Evolutionary conservation across 2,888 invertebrate species (phyloP), one percentile per base, ranked within the genome.

Genomic region (Campoplex capitator): DNA sequence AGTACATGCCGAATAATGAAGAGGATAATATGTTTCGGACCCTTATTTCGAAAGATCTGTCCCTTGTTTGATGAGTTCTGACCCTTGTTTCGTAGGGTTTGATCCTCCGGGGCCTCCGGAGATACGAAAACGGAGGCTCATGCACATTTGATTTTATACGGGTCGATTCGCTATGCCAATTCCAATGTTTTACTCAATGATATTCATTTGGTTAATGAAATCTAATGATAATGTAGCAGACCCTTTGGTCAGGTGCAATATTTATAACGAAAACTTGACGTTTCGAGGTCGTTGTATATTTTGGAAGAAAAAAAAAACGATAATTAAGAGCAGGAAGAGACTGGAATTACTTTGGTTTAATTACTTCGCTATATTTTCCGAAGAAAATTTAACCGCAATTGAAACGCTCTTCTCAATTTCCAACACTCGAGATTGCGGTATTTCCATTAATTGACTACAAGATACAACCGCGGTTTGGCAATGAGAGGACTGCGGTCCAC

Each of bases 121-220:
- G 67, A 38, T 68, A n/a, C 8, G 38, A 42, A 62, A 62, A 62
- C 42, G 9, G 67, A 42, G 42, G 67, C n/a, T 68, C 67, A 68
- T 68, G 42, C 67, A 42, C 67, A 42, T 68, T 38, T 68, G 9
- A 68, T 68, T 38, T 38, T 18, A 68, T 8, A 38, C 38, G 67
- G 38, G 38, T 18, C 4, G 38, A 8, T 65, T 65, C 32, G 38
- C 35, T 68, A 3, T n/a, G n/a, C 67, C 23, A 68, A 38, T 32
- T 38, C 38, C 42, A 32, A 38, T 68, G n/a, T 68, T 68, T 68
- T 42, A n/a, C n/a, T 68, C 2, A 16, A 32, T 45, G 32, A 32
- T 62, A 32, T 32, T 62, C 32, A 62, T 16, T 32, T 16, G 8
- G 3, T 32, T 4, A 62, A 62, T 32, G 32, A 32, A 16, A 32